These are phyloP conservation scores for Grus americana DNA, from an alignment of 2,113 vertebrate genomes.

Conservation along the genomic window DNA sequence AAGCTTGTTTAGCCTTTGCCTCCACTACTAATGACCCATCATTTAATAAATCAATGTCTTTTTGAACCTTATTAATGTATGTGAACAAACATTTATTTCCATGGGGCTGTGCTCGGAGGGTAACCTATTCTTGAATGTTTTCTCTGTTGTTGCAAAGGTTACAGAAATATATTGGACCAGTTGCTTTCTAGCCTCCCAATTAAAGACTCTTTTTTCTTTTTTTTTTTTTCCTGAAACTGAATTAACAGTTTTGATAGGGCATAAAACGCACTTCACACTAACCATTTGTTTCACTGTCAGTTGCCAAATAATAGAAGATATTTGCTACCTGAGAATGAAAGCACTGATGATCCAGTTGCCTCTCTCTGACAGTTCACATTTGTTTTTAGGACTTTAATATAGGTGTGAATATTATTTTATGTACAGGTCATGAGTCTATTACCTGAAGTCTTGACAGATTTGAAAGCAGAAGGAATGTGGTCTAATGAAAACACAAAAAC, in stretches of 20 bases:
- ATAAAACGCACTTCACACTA: background rate
- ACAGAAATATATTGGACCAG: background rate
- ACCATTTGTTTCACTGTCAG: background rate
- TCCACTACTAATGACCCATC: background rate
- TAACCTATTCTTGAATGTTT: background rate
- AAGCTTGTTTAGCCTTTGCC: background rate
- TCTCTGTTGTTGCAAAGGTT: background rate
- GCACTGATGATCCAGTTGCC: background rate
- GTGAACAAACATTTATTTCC: background rate
- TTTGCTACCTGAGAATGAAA: background rate
- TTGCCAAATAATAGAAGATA: background rate
- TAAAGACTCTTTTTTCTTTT: background rate
- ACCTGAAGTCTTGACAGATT: background rate
- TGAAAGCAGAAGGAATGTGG: background rate
- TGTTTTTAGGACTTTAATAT: constrained; percentile 12
- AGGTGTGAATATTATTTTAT: constrained; percentile 2
- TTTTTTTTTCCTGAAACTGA: background rate
- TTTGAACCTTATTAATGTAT: constrained; percentile 19
- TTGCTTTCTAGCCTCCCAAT: background rate
- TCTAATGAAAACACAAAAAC: background rate
- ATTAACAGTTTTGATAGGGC: background rate
- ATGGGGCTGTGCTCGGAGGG: background rate
- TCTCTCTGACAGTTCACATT: constrained; percentile 5
- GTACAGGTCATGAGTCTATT: background rate
- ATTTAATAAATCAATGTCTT: constrained; percentile 36